A percentile compares a stretch with the other conserved stretches of the same genome.
These are phyloP conservation scores for Tupaia tana DNA, from an alignment of 2,113 vertebrate species.

Conservation along the genomic window DNA sequence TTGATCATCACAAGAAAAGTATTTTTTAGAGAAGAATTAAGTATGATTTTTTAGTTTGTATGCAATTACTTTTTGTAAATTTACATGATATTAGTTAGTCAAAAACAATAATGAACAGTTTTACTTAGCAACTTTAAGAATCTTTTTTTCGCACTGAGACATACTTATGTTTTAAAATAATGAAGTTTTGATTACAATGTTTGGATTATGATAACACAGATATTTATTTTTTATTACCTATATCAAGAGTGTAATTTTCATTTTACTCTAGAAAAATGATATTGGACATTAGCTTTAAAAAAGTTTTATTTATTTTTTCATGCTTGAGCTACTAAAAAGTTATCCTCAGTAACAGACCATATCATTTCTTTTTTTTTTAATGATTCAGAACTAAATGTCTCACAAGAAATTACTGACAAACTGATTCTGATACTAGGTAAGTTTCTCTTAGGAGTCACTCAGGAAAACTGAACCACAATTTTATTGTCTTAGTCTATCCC, in stretches of 20 bases:
- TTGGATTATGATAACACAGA: background rate
- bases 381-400: conserved; percentile 52
- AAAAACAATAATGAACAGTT: conserved; percentile 51
- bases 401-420: conserved; percentile 47
- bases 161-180: conserved; percentile 50
- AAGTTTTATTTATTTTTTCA: conserved; percentile 3
- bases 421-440: conserved; percentile 46
- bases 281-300: conserved; percentile 64
- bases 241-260: background rate
- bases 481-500: background rate
- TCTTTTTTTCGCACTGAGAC: conserved; percentile 35
- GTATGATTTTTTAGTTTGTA: conserved; percentile 64
- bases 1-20: conserved; percentile 65
- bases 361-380: conserved; percentile 22
- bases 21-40: conserved; percentile 67
- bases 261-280: conserved; percentile 59
- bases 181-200: conserved; percentile 45
- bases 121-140: conserved; percentile 38
- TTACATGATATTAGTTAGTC: conserved; percentile 3
- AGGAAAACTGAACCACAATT: conserved; percentile 49
- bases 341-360: conserved; percentile 40
- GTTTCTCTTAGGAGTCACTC: conserved; percentile 27
- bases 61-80: conserved; percentile 15
- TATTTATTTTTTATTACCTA: background rate
- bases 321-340: background rate